These are phyloP conservation scores for Procambarus clarkii DNA, from an alignment of 1,140 invertebrate genomes.

Conservation along the genomic window DNA sequence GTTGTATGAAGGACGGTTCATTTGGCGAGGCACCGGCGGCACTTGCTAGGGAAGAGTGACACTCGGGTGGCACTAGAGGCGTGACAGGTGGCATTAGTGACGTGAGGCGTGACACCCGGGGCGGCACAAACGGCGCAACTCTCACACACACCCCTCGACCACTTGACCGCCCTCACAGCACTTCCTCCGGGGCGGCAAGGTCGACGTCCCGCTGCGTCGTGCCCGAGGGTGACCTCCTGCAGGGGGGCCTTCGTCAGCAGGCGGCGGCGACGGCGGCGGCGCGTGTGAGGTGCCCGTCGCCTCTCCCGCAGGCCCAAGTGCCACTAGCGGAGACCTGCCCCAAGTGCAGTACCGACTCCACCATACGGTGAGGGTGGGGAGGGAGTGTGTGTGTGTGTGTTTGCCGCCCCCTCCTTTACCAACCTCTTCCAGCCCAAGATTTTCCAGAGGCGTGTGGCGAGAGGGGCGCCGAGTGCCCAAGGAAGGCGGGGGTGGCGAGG, in stretches of 20 bases:
- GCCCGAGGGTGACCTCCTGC: conserved; percentile 4
- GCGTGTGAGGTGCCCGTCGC: conserved; percentile 3
- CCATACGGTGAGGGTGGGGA: conserved; percentile 43
- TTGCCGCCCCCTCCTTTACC: not conserved
- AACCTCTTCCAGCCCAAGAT: conserved; percentile 4
- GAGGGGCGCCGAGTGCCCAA: not conserved
- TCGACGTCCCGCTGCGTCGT: not conserved
- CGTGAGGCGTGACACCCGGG: too few species aligned
- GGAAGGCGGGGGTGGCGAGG: conserved; percentile 5
- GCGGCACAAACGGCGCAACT: too few species aligned
- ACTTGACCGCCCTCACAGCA: too few species aligned
- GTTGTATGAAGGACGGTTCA: too few species aligned
- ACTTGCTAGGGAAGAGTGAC: too few species aligned
- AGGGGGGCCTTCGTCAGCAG: not conserved
- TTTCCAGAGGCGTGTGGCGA: not conserved
- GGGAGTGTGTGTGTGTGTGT: conserved; percentile 20
- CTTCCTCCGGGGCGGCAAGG: too few species aligned
- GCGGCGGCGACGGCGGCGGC: not conserved
- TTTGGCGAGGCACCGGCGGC: too few species aligned
- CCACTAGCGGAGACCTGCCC: conserved; percentile 28
- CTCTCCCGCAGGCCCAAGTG: conserved; percentile 17
- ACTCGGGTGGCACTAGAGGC: too few species aligned
- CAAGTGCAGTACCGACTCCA: conserved; percentile 49
- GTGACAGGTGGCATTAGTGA: too few species aligned
- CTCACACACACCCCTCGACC: too few species aligned